Evolutionary conservation across 2,113 vertebrate species (phyloP), one percentile per base, ranked within the genome.

Genomic region (Cavia porcellus): DNA sequence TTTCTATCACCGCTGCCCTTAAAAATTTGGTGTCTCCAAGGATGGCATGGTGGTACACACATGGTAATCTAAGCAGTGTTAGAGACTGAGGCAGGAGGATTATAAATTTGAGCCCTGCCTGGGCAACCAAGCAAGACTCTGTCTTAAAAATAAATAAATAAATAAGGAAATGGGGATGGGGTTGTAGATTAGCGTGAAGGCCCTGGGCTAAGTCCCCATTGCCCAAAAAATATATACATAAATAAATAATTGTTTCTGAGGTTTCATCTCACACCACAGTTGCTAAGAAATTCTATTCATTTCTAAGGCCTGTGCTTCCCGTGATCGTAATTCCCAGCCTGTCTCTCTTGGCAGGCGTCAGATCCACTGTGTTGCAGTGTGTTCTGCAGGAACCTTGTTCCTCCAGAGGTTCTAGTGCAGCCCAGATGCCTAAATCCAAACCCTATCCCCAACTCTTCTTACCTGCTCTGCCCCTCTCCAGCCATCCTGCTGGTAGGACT

Each of bases 301-400:
- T n/a, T 8, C 14, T 38, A 11, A 17, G 22, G 38, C n/a, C 1
- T 15, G 4, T 1, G 42, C 13, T 19, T 24, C 42, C 68, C 7
- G 4, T 9, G 61, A 11, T 35, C 12, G 3, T 0, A 0, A 19
- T 13, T 28, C 64, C 50, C 55, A 22, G 32, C 25, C 52, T 19
- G 0, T 4, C 47, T 62, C 19, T 25, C 74, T 1, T 8, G 24
- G 57, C 47, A 4, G 38, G 38, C 28, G 19, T 45, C 62, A 25
- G 62, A 55, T 4, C 79, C 0, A 3, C 15, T 3, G 45, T 35
- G 15, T 8, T 7, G 19, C 19, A 0, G 1, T 45, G 61, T 1
- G 5, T 30, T 28, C 81, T 25, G 22, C 28, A n/a, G 45, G 30
- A 38, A 47, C 24, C 20, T 6, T 38, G 28, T 15, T 77, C 32